phyloP scores from a whole-genome alignment of 2,797 vertebrate genomes.

The Botia almorhae region DNA sequence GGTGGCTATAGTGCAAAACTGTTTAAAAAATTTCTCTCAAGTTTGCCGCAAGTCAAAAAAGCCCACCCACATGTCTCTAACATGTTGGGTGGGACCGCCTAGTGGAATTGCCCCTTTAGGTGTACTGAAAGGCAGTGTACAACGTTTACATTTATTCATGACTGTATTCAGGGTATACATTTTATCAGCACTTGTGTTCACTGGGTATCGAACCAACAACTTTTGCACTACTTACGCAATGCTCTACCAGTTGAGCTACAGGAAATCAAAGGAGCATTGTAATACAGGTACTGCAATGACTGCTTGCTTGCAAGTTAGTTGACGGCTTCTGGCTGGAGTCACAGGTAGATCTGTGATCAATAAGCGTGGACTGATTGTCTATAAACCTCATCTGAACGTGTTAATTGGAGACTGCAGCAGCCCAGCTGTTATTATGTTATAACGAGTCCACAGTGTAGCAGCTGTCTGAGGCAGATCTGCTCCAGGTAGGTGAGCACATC shows the following conservation, averaged over 20 bases:
- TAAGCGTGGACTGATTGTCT: background rate
- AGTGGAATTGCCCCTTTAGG: background rate
- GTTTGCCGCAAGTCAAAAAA: too few species aligned
- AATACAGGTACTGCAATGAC: background rate
- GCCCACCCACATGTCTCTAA: background rate
- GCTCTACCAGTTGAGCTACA: too few species aligned
- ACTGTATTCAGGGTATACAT: too few species aligned
- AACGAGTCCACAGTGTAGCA: slow-evolving; percentile 42
- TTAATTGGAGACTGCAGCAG: slow-evolving; percentile 9
- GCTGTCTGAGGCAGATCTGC: slow-evolving; percentile 49
- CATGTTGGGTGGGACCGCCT: background rate
- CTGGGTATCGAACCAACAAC: too few species aligned
- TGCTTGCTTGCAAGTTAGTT: background rate
- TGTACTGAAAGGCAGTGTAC: background rate
- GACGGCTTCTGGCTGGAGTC: background rate
- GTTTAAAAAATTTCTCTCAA: too few species aligned
- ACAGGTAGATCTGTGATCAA: background rate
- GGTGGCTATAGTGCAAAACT: too few species aligned
- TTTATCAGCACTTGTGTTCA: too few species aligned
- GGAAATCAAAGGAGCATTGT: too few species aligned
- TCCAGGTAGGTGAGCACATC: slow-evolving; percentile 47
- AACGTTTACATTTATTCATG: too few species aligned
- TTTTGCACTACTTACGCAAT: too few species aligned
- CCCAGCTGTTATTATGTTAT: slow-evolving; percentile 34
- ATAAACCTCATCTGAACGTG: slow-evolving; percentile 39